Conservation (phyloP, 2,113 vertebrate species). For the Myodes glareolus region DNA sequence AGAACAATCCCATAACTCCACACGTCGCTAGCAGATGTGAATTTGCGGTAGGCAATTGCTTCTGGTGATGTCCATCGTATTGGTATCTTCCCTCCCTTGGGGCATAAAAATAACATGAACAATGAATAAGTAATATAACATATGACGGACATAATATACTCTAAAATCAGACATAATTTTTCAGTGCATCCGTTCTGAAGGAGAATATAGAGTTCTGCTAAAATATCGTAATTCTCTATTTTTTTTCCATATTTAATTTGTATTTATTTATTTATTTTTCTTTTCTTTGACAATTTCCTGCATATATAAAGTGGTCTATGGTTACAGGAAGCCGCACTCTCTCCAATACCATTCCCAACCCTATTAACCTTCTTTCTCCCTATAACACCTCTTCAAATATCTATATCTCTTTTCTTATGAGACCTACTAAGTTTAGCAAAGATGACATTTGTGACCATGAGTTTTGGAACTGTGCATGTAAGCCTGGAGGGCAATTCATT, state of each 20-base stretch:
- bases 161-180: neutral
- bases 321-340: neutral
- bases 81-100: conserved; percentile 97
- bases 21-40: conserved; percentile 97
- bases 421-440: neutral
- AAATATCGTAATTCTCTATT: neutral
- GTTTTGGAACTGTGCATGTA: neutral
- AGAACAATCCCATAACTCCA: conserved; percentile 99
- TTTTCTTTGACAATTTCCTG: neutral
- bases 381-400: neutral
- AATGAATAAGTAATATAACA: neutral
- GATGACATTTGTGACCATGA: neutral
- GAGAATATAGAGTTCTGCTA: neutral
- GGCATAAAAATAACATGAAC: neutral
- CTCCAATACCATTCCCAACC: too few species aligned
- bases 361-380: too few species aligned
- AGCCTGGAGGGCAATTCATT: neutral
- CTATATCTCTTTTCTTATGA: neutral
- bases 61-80: conserved; percentile 99
- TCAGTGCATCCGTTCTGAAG: neutral
- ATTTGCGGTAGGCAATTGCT: conserved; percentile 98
- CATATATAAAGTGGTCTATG: too few species aligned
- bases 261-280: neutral
- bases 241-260: neutral
- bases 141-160: neutral